Evolutionary conservation across 2,113 vertebrate species (phyloP), one percentile per base, ranked within the genome.

Genomic region (western clawed frog (Xenopus tropicalis)): DNA sequence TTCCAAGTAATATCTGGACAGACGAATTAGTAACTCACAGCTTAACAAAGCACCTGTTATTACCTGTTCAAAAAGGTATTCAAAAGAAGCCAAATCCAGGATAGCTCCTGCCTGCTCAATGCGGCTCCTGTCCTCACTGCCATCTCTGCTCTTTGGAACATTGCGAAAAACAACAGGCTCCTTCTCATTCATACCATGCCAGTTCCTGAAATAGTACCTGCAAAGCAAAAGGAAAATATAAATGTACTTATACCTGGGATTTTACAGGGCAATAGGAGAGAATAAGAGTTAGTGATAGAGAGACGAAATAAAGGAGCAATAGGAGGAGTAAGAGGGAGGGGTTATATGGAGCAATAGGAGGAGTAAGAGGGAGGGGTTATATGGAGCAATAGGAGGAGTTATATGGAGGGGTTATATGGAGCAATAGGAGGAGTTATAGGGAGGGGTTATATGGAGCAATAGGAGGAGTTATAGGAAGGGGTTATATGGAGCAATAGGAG

Each of bases 131-230:
- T 82, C 83, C 0, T 79, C 80, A 0, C 78, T 69, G 3, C 25
- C 6, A 0, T 86, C 82, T 0, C 59, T 1, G 0, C 78, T 81
- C 0, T 83, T 85, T 24, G 83, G 84, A 0, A 75, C 24, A 1
- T 88, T 88, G 4, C 96, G 93, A n/a, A 71, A 88, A 0, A 96
- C 91, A 0, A 74, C 69, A 0, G 90, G 88, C 51, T 95, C 93
- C 21, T 86, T 84, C 0, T 90, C 82, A 23, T 77, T 86, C 48
- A 91, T 83, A 19, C 93, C 93, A 1, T 98, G 96, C 96, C 96
- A 98, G 48, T 97, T 98, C 61, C 90, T 87, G 77, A 98, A 98
- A 80, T 98, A 98, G 82, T 87, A 98, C 85, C 96, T 98, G 74
- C 4, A 10, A 11, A 24, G 1, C 29, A 14, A 16, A 17, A 4